These are phyloP conservation scores for Hydrophis major DNA, from an alignment of 2,797 vertebrate genomes.

Conservation along the genomic window DNA sequence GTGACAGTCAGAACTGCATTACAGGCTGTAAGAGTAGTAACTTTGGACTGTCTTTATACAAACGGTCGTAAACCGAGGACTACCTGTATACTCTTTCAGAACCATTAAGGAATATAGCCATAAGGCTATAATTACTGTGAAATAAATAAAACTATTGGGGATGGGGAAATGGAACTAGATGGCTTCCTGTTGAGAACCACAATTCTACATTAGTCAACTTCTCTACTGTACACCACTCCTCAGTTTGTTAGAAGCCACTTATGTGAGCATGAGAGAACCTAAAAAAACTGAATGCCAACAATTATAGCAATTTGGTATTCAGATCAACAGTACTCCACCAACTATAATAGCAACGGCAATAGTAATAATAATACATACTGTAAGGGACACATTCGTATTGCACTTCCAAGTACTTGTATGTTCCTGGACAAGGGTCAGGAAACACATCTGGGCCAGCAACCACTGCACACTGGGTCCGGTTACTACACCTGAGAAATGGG, in stretches of 20 bases:
- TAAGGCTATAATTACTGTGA: background rate
- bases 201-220: background rate
- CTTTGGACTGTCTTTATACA: background rate
- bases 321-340: constrained; percentile 1
- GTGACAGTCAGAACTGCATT: background rate
- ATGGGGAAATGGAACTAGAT: background rate
- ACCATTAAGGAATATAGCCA: background rate
- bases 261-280: background rate
- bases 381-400: constrained; percentile 98
- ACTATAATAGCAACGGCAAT: constrained; percentile 14
- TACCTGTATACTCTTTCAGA: background rate
- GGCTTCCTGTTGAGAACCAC: background rate
- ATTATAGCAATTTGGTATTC: background rate
- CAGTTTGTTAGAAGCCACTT: background rate
- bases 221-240: background rate
- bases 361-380: constrained; percentile 83
- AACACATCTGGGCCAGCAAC: constrained; percentile 96
- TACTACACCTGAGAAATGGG: constrained; percentile 87
- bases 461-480: constrained; percentile 95
- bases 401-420: constrained; percentile 97
- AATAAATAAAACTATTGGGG: background rate
- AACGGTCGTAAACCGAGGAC: background rate
- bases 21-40: background rate
- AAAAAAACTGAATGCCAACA: background rate
- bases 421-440: constrained; percentile 95